Base-by-base conservation (phyloP, 2,797 vertebrate genomes). In the Takifugu rubripes region DNA sequence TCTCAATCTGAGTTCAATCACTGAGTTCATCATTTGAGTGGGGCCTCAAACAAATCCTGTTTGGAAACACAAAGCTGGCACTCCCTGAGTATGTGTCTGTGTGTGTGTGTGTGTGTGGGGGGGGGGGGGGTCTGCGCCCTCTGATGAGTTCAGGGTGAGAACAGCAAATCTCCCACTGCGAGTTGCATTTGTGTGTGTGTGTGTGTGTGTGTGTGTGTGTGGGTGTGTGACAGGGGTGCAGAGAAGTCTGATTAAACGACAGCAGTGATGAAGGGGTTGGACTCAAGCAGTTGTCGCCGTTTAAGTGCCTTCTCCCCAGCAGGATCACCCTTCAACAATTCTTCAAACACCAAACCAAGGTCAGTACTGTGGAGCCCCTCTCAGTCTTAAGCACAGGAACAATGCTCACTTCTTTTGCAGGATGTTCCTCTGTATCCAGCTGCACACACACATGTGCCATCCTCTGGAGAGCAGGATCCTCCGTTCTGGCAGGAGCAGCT, bases 401-500 rank as follows among this genome's bases (percentile, higher is more conserved):
- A 42, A 49, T 56, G 3, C 96, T 95, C 92, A 99, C 97, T 94
- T 94, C 96, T 93, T 89, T 97, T 96, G 90, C 97, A 99, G 72
- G 94, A 84, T 49, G 95, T 93, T 68, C 97, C 96, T 62, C 95
- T 91, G 90, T 92, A 99, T 63, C 97, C 97, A 0, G 95, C 95
- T 5, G 96, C 94, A 5, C 97, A 99, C 61, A 97, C 93, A 52
- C 97, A 99, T 59, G 93, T 92, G 3, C 97, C 97, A 0, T 99
- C 95, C 82, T 97, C 93, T 0, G 96, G 94, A 31, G 95, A 95
- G 81, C 97, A 99, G 74, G 96, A 97, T 0, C 96, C 97, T 0
- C 95, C 95, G 0, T 99, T 99, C 83, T 97, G 95, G 40, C 97
- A 99, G 83, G 90, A 95, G 75, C 97, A 99, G 84, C 94, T 92